Base-by-base conservation (phyloP, 2,797 vertebrate genomes). In the Moxostoma hubbsi region DNA sequence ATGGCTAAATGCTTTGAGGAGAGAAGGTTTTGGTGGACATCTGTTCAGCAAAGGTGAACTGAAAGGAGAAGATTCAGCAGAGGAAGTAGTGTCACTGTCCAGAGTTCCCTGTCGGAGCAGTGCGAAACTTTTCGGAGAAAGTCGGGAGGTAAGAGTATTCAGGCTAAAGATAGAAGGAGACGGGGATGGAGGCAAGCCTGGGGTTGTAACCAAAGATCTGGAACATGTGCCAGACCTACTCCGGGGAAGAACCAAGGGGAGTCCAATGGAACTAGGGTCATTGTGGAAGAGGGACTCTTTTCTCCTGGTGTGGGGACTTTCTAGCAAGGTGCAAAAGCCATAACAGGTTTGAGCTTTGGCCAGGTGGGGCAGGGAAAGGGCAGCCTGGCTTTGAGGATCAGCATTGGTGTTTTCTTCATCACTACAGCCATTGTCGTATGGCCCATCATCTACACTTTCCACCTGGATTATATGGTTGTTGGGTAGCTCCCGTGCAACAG, bases 251-350 rank as follows among this genome's bases (percentile, higher is more conserved):
- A 93, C 81, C 82, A 95, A 77, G 13, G 94, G 92, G 73, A 94
- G 85, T 0, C 74, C 77, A 36, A 64, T 79, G 45, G 88, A 89
- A 61, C 71, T 62, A 0, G 92, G 81, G 47, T 95, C 93, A 0
- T 90, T 84, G 15, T 96, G 94, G 92, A 96, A 97, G 82, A 98
- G 94, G 0, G 96, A 98, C 88, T 98, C 97, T 85, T 97, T 98
- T 58, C 95, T 92, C 71, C 96, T 92, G 18, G 95, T 98, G 89
- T 98, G 96, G 6, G 97, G 97, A 77, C 97, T 98, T 90, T 98
- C 97, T 74, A 98, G 90, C 81, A 99, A 88, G 4, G 96, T 94
- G 86, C 96, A 98, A 88, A 99, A 99, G 54, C 98, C 98, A 0
- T 99, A 99, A 79, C 95, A 95, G 61, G 95, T 96, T 86, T 90